Conservation (phyloP, 2,888 invertebrate species). For the Xylota sylvarum region DNA sequence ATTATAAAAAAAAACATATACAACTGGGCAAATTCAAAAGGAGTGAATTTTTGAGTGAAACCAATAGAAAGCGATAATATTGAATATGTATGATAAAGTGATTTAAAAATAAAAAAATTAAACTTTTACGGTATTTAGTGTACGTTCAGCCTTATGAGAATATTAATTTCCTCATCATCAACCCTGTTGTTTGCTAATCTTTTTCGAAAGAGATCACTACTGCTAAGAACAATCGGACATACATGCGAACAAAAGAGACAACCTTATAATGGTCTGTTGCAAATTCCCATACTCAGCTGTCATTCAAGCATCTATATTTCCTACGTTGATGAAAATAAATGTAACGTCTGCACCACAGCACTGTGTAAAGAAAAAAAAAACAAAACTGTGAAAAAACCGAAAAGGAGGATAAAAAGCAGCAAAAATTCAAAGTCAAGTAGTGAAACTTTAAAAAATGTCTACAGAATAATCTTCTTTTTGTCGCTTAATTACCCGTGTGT, state of each 20-base stretch:
- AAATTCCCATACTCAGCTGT: constrained; percentile 45
- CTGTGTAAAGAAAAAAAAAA: constrained; percentile 17
- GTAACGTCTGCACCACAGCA: constrained; percentile 48
- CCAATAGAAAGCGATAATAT: too few relatives aligned
- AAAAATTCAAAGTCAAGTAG: constrained; percentile 7
- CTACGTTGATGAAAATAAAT: constrained; percentile 32
- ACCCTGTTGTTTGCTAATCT: constrained; percentile 7
- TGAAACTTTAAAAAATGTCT: constrained; percentile 35
- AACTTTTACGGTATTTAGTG: neutral
- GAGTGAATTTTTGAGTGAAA: too few relatives aligned
- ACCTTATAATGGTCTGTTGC: neutral
- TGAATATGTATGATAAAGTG: too few relatives aligned
- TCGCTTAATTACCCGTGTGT: neutral
- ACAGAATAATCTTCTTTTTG: constrained; percentile 20
- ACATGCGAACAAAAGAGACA: constrained; percentile 24
- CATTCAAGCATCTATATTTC: constrained; percentile 44
- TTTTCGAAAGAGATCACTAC: neutral
- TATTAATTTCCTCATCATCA: neutral
- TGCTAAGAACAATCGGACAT: neutral
- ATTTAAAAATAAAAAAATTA: too few relatives aligned
- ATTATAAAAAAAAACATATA: too few relatives aligned
- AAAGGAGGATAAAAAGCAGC: constrained; percentile 3
- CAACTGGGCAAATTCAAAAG: too few relatives aligned
- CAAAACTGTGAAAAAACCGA: neutral
- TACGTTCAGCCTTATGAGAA: neutral